Evolutionary conservation across 1,140 invertebrate species (phyloP).

Genomic region (Zaprionus davidi): DNA sequence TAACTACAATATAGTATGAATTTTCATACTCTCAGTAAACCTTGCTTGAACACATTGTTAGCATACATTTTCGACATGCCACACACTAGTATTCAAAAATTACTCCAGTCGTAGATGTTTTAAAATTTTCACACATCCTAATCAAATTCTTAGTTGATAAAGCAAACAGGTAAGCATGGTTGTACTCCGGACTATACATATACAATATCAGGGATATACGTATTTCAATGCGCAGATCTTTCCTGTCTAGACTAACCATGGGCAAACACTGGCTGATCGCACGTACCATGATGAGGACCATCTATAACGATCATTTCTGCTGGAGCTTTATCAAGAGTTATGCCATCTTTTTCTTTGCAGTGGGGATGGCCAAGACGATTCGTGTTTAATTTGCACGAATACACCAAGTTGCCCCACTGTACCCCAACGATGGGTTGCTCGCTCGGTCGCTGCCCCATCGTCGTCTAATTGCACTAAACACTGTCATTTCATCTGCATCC

Average conservation of each 20-base stretch:
- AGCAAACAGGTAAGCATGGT: too few relatives aligned
- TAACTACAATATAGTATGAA: too few relatives aligned
- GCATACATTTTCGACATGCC: too few relatives aligned
- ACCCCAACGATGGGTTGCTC: background rate
- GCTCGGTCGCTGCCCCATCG: constrained; percentile 26
- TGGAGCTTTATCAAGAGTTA: constrained; percentile 57
- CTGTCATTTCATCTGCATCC: constrained; percentile 40
- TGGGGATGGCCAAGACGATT: constrained; percentile 30
- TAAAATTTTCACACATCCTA: background rate
- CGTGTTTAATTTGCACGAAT: background rate
- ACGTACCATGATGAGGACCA: background rate
- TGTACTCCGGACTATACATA: too few relatives aligned
- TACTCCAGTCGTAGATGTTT: background rate
- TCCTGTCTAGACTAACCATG: background rate
- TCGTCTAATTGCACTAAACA: constrained; percentile 56
- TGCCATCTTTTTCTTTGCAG: constrained; percentile 37
- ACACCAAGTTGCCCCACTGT: constrained; percentile 4
- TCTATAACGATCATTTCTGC: constrained; percentile 50
- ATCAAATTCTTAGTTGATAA: too few relatives aligned
- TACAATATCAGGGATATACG: too few relatives aligned
- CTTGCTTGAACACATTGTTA: too few relatives aligned
- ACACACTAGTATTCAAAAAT: background rate
- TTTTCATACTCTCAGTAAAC: background rate
- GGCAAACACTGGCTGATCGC: background rate
- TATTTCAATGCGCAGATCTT: too few relatives aligned